Percentiles rank a stretch among this genome's conserved stretches.
phyloP scores from a whole-genome alignment of 2,888 invertebrate genomes.

The Prosopocoilus inquinatus region DNA sequence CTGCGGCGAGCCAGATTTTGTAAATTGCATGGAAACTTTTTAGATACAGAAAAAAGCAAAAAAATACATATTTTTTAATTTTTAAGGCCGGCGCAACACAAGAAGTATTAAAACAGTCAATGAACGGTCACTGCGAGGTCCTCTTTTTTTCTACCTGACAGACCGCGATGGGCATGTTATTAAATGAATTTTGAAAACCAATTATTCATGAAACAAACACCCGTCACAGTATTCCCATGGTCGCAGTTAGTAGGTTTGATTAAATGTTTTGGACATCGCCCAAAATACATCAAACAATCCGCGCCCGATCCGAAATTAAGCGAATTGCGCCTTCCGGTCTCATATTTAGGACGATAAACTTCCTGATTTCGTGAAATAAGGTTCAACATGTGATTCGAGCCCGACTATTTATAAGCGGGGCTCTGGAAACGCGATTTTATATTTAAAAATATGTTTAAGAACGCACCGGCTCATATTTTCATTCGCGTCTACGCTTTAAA shows the following conservation, averaged over 20 bases:
- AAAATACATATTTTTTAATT: too few relatives aligned
- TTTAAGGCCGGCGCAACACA: too few relatives aligned
- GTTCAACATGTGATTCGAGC: background rate
- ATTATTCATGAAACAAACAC: too few relatives aligned
- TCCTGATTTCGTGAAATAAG: slow-evolving; percentile 2
- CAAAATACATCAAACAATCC: slow-evolving; percentile 23
- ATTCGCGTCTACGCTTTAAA: too few relatives aligned
- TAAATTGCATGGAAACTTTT: too few relatives aligned
- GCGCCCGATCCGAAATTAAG: slow-evolving; percentile 21
- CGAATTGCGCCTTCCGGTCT: slow-evolving; percentile 21
- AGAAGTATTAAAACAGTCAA: too few relatives aligned
- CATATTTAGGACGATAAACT: slow-evolving; percentile 5
- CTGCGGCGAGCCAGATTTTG: too few relatives aligned
- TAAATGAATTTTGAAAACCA: too few relatives aligned
- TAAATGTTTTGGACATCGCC: slow-evolving; percentile 22
- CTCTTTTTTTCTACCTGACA: too few relatives aligned
- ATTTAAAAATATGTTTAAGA: background rate
- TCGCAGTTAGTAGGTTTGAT: slow-evolving; percentile 21
- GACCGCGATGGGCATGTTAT: too few relatives aligned
- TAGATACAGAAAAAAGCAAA: too few relatives aligned
- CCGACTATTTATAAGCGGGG: background rate
- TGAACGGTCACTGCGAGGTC: too few relatives aligned
- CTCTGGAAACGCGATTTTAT: background rate
- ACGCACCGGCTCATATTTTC: background rate
- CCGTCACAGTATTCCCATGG: background rate